These are phyloP conservation scores for Heloderma charlesbogerti DNA, from an alignment of 2,113 vertebrate genomes.

Conservation along the genomic window DNA sequence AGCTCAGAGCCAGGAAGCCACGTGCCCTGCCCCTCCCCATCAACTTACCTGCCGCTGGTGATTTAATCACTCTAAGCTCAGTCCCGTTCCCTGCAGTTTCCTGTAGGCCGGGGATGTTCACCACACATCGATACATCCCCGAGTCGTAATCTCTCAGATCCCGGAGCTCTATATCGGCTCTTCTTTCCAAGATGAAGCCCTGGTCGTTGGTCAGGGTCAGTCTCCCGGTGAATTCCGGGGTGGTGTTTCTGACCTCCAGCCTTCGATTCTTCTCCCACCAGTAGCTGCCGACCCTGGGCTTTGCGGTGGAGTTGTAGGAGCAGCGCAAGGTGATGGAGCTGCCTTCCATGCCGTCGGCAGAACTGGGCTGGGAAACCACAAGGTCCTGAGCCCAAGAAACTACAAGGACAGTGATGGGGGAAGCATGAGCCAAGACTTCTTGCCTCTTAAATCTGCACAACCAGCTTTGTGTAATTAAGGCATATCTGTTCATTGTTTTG, in stretches of 20 bases:
- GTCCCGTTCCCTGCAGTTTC: slow-evolving; percentile 24
- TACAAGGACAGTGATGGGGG: background rate
- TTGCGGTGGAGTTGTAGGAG: slow-evolving; percentile 41
- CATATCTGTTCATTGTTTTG: background rate
- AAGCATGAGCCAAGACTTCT: background rate
- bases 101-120: slow-evolving; percentile 47
- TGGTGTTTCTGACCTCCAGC: slow-evolving; percentile 46
- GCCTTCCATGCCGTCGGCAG: slow-evolving; percentile 13
- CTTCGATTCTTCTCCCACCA: slow-evolving; percentile 39
- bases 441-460: background rate
- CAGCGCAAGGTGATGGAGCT: slow-evolving; percentile 31
- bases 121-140: slow-evolving; percentile 25
- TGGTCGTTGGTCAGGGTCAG: background rate
- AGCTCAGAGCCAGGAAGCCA: too few species aligned
- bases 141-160: background rate
- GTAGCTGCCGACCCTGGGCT: slow-evolving; percentile 40
- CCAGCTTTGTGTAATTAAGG: background rate
- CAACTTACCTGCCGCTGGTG: background rate
- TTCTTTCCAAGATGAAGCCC: slow-evolving; percentile 39
- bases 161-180: slow-evolving; percentile 47
- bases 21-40: too few species aligned
- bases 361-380: slow-evolving; percentile 45
- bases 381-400: slow-evolving; percentile 24
- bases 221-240: slow-evolving; percentile 37
- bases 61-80: slow-evolving; percentile 36